A percentile compares a stretch with the other conserved stretches of the same genome.
These are phyloP conservation scores for Stichopus horrens DNA, from an alignment of 53 echinoderm and acorn worm genomes.

Conservation along the genomic window DNA sequence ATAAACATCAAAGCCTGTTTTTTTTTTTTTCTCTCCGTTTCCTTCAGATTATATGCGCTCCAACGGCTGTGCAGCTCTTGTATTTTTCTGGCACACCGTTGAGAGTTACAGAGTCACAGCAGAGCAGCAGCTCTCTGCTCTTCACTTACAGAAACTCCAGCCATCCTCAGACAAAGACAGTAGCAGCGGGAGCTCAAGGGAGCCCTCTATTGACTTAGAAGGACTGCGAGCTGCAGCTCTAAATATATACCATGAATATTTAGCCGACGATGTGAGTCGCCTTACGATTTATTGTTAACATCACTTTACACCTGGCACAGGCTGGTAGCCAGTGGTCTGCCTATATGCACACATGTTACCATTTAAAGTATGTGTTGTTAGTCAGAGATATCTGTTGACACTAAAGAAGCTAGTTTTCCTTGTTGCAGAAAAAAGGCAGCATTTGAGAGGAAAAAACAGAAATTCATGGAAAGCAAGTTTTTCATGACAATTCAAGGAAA, in stretches of 20 bases:
- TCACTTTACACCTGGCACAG: too few species aligned
- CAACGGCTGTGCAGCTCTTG: conserved; percentile 71
- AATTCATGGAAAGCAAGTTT: too few species aligned
- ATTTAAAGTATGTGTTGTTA: too few species aligned
- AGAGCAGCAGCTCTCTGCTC: conserved; percentile 87
- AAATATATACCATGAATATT: conserved; percentile 87
- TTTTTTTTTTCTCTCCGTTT: background rate
- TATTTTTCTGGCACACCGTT: conserved; percentile 96
- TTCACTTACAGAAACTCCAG: conserved; percentile 77
- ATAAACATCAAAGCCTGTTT: background rate
- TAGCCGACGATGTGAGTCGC: conserved; percentile 85
- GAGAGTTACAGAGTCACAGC: conserved; percentile 92
- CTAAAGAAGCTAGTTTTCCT: too few species aligned
- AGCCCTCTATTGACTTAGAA: conserved; percentile 63
- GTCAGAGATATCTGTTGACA: too few species aligned
- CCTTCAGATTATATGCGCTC: conserved; percentile 89
- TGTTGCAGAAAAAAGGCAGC: too few species aligned
- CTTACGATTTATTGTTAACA: too few species aligned
- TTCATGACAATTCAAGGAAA: too few species aligned
- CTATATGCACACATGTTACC: too few species aligned
- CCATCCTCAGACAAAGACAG: conserved; percentile 52
- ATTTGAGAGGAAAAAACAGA: too few species aligned
- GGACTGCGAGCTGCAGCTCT: conserved; percentile 82
- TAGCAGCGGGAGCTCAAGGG: conserved; percentile 55
- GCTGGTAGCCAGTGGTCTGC: too few species aligned